Evolutionary conservation across 2,113 vertebrate species (phyloP).

Genomic region (Silurus asotus): DNA sequence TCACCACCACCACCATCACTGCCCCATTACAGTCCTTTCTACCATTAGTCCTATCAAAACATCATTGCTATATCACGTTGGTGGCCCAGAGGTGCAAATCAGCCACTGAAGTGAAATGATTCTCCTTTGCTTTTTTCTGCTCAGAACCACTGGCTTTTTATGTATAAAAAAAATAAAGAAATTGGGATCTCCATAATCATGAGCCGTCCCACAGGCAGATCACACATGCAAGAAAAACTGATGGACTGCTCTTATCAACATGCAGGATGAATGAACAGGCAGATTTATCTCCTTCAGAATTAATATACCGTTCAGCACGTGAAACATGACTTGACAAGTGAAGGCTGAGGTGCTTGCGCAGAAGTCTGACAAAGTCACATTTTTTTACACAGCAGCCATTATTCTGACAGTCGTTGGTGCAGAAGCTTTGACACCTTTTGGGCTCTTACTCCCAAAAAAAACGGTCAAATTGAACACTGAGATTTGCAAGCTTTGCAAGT

Average conservation of each 20-base stretch:
- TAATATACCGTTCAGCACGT: conserved; percentile 44
- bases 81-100: conserved; percentile 26
- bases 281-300: conserved; percentile 50
- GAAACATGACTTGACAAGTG: conserved; percentile 41
- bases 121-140: background rate
- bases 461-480: conserved; percentile 34
- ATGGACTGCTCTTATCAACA: conserved; percentile 21
- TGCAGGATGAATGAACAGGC: conserved; percentile 20
- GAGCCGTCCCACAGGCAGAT: conserved; percentile 37
- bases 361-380: background rate
- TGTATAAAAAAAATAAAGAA: conserved; percentile 3
- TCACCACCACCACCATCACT: background rate
- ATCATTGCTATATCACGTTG: background rate
- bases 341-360: conserved; percentile 5
- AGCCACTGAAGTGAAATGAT: conserved; percentile 13
- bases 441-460: conserved; percentile 30
- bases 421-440: conserved; percentile 23
- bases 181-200: conserved; percentile 24
- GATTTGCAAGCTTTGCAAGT: conserved; percentile 31
- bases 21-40: background rate
- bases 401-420: conserved; percentile 40
- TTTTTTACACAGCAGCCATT: conserved; percentile 38
- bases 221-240: conserved; percentile 29
- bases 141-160: conserved; percentile 1
- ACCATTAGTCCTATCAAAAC: conserved; percentile 6